Percentiles rank a stretch among this genome's conserved stretches.
Evolutionary conservation across 2,113 vertebrate species (phyloP).

Genomic region (Anoura caudifer): DNA sequence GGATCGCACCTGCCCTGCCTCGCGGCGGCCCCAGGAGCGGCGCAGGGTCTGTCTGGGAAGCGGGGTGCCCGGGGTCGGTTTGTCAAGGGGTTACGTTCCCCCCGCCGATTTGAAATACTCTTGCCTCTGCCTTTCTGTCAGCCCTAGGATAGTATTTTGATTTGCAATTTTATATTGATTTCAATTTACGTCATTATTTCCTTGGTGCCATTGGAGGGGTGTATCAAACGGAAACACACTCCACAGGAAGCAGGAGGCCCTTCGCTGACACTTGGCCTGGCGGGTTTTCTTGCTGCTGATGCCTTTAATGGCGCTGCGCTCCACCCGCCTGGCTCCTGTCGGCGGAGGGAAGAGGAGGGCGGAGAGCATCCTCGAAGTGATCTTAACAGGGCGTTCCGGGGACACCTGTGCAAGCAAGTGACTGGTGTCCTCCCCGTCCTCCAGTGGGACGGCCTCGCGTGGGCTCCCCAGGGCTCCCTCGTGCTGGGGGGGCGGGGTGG

Average conservation of each 20-base stretch:
- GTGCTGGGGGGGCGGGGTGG: neutral
- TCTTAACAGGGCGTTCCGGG: neutral
- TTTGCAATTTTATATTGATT: conserved; percentile 52
- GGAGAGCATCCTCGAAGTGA: neutral
- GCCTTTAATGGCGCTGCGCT: neutral
- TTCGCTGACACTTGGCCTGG: neutral
- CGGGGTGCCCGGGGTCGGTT: neutral
- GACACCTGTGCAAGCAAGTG: neutral
- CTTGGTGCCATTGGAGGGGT: conserved; percentile 7
- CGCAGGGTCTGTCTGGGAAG: neutral
- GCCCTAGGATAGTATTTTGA: conserved; percentile 5
- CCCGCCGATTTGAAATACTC: neutral
- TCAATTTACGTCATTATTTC: conserved; percentile 44
- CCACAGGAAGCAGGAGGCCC: neutral
- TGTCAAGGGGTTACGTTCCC: neutral
- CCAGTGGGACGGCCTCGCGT: neutral
- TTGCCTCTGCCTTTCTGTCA: conserved; percentile 41
- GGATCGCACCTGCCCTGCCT: neutral
- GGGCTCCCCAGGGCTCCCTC: neutral
- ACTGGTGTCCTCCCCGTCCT: neutral
- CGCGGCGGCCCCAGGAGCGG: neutral
- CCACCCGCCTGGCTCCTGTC: neutral
- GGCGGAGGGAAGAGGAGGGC: neutral
- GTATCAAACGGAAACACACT: neutral
- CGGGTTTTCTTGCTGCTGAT: neutral